Percentiles rank a stretch among this genome's conserved stretches.
Conservation (phyloP, 2,113 vertebrate genomes). For the Toxotes jaculatrix region DNA sequence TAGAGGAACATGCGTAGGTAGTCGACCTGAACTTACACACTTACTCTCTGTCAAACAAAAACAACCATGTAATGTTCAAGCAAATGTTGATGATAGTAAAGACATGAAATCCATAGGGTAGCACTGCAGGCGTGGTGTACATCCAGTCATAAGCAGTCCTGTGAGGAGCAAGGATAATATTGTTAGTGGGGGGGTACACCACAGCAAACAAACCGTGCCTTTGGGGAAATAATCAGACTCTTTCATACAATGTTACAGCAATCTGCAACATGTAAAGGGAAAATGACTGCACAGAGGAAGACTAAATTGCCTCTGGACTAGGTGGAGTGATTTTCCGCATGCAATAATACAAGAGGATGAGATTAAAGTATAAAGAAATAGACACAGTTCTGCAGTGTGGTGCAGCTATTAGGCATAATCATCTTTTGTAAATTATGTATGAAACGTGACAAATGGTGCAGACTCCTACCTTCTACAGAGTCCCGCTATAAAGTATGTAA, state of each 20-base stretch:
- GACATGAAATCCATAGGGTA: constrained; percentile 79
- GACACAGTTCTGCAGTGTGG: background rate
- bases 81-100: constrained; percentile 63
- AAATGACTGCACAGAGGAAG: constrained; percentile 34
- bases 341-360: constrained; percentile 12
- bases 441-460: constrained; percentile 1
- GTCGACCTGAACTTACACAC: constrained; percentile 23
- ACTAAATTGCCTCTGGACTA: constrained; percentile 44
- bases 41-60: constrained; percentile 82
- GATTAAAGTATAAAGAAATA: constrained; percentile 30
- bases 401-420: constrained; percentile 1
- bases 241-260: constrained; percentile 35
- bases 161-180: constrained; percentile 31
- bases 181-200: constrained; percentile 12
- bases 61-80: constrained; percentile 76
- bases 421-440: background rate
- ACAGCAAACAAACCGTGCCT: constrained; percentile 40
- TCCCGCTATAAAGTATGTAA: constrained; percentile 68
- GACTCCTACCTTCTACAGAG: constrained; percentile 75
- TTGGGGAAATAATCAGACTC: constrained; percentile 49
- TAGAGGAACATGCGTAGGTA: background rate
- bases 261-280: constrained; percentile 48
- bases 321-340: constrained; percentile 41
- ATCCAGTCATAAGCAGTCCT: constrained; percentile 75
- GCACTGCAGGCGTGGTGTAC: constrained; percentile 73